These are phyloP conservation scores for Drosophila maculinotata DNA, from an alignment of 2,888 invertebrate genomes.

Conservation along the genomic window DNA sequence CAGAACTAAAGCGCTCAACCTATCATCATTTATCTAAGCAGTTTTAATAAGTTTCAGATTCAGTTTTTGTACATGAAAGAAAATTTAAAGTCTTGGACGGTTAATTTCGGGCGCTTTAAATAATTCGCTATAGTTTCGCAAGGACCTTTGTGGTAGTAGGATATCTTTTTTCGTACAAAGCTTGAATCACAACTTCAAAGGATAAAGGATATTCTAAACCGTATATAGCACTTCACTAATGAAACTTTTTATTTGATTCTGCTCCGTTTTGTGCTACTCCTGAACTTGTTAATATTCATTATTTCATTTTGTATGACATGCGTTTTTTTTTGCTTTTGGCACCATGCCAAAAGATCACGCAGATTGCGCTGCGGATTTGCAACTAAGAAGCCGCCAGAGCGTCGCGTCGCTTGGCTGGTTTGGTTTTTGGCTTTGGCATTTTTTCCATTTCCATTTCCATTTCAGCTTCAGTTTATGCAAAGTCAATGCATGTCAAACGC, in stretches of 20 bases:
- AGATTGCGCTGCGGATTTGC: slow-evolving; percentile 62
- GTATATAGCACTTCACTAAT: slow-evolving; percentile 2
- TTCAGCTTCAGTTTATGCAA: slow-evolving; percentile 51
- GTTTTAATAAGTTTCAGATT: neutral
- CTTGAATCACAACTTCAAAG: neutral
- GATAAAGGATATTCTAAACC: neutral
- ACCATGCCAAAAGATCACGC: slow-evolving; percentile 66
- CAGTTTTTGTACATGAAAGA: no score
- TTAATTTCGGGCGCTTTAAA: no score
- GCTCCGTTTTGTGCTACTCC: slow-evolving; percentile 10
- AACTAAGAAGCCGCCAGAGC: slow-evolving; percentile 59
- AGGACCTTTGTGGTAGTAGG: no score
- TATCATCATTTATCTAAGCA: neutral
- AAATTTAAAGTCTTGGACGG: no score
- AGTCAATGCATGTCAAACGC: slow-evolving; percentile 79
- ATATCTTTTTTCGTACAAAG: no score
- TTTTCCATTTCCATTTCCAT: slow-evolving; percentile 17
- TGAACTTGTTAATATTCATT: slow-evolving; percentile 65
- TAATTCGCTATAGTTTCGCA: no score
- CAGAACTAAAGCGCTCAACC: neutral
- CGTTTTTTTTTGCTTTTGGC: slow-evolving; percentile 33
- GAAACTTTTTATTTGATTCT: slow-evolving; percentile 11
- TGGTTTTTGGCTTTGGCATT: neutral
- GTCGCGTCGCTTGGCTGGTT: slow-evolving; percentile 47
- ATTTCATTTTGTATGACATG: slow-evolving; percentile 65